These are phyloP conservation scores for Eulemur mongoz DNA, from an alignment of 2,797 vertebrate species.

Conservation along the genomic window DNA sequence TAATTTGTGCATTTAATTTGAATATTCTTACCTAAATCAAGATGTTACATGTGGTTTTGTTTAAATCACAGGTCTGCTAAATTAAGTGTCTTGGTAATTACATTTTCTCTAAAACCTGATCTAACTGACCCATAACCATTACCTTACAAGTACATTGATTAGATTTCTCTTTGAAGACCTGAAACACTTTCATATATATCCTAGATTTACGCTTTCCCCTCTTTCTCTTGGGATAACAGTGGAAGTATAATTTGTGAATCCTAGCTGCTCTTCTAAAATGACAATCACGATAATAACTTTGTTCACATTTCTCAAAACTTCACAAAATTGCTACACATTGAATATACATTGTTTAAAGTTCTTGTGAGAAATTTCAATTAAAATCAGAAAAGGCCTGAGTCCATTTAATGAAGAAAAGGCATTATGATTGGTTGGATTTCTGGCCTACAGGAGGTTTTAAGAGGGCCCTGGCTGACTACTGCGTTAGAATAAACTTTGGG, in stretches of 20 bases:
- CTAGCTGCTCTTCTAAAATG: neutral
- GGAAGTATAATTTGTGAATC: neutral
- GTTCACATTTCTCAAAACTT: neutral
- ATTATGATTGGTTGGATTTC: neutral
- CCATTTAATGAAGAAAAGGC: neutral
- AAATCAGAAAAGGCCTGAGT: neutral
- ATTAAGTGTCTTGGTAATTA: neutral
- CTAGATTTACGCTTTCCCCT: neutral
- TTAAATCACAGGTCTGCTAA: conserved; percentile 45
- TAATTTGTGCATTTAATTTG: conserved; percentile 77
- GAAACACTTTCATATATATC: neutral
- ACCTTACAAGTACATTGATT: neutral
- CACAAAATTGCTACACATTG: neutral
- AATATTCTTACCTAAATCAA: conserved; percentile 45
- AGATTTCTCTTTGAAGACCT: neutral
- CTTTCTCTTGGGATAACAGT: neutral
- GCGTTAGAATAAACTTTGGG: neutral
- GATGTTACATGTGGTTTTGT: neutral
- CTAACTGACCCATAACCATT: neutral
- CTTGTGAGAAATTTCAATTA: neutral
- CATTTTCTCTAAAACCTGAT: neutral
- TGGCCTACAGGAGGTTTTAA: neutral
- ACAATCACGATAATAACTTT: neutral
- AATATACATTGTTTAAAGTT: neutral
- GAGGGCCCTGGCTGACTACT: neutral